phyloP scores from a whole-genome alignment of 2,888 invertebrate genomes.

The Phengaris alcon region DNA sequence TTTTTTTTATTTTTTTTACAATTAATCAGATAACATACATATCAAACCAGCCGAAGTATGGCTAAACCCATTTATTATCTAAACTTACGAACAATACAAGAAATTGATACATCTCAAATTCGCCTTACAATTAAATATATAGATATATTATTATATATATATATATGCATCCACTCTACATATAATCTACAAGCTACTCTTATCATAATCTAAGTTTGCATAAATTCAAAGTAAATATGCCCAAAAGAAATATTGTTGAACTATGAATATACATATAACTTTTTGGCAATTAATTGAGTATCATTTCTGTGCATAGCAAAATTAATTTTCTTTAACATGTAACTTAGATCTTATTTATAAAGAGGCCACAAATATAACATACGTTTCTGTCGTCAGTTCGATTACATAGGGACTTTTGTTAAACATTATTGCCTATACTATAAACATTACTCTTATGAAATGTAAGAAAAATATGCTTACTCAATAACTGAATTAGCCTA shows the following conservation, averaged over 20 bases:
- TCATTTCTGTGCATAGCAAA: slow-evolving; percentile 81
- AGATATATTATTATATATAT: slow-evolving; percentile 73
- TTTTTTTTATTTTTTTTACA: slow-evolving; percentile 76
- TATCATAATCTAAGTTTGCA: slow-evolving; percentile 78
- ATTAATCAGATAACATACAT: slow-evolving; percentile 80
- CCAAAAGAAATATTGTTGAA: slow-evolving; percentile 80
- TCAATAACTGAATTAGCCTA: slow-evolving; percentile 76
- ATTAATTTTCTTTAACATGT: slow-evolving; percentile 78
- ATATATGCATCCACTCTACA: slow-evolving; percentile 77
- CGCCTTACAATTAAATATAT: slow-evolving; percentile 75
- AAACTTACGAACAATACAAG: slow-evolving; percentile 80
- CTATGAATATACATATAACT: slow-evolving; percentile 79
- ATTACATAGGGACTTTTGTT: slow-evolving; percentile 79
- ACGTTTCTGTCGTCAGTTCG: slow-evolving; percentile 79
- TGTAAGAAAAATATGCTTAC: slow-evolving; percentile 78
- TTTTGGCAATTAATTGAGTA: slow-evolving; percentile 81
- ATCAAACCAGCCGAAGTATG: slow-evolving; percentile 80
- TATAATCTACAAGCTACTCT: slow-evolving; percentile 77
- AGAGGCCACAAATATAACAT: slow-evolving; percentile 80
- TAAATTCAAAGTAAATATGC: slow-evolving; percentile 80
- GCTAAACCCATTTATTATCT: slow-evolving; percentile 80
- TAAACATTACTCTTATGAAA: slow-evolving; percentile 75
- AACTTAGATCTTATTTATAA: slow-evolving; percentile 79
- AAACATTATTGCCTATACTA: slow-evolving; percentile 77
- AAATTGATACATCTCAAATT: slow-evolving; percentile 80